Evolutionary conservation across 2,113 vertebrate species (phyloP).

Genomic region (Brachypodius melanocephalos): DNA sequence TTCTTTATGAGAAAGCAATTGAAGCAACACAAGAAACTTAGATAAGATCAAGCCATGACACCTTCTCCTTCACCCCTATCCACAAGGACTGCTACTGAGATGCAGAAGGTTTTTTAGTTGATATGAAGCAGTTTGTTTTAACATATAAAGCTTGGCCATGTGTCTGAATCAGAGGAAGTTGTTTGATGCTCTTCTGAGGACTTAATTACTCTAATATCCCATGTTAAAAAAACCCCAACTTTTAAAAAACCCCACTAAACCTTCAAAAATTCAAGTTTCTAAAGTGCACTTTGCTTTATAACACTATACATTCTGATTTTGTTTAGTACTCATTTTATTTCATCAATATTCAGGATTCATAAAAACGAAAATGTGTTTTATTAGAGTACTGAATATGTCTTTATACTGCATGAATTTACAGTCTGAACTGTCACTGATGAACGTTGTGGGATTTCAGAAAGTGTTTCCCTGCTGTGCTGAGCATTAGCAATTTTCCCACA

Average conservation of each 20-base stretch:
- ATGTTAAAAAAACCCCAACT: background rate
- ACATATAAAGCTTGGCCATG: background rate
- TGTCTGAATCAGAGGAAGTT: background rate
- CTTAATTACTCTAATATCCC: background rate
- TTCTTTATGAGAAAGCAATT: background rate
- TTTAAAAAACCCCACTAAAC: background rate
- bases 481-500: conserved; percentile 26
- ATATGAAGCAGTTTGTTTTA: background rate
- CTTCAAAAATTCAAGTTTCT: background rate
- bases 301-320: background rate
- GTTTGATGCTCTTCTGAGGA: background rate
- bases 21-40: background rate
- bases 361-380: background rate
- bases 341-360: background rate
- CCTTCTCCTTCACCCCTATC: background rate
- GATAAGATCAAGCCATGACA: background rate
- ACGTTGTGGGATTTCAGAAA: conserved; percentile 23
- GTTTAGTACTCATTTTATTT: background rate
- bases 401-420: background rate
- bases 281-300: background rate
- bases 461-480: conserved; percentile 8
- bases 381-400: background rate
- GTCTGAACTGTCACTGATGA: background rate
- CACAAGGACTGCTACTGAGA: background rate
- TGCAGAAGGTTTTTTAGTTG: background rate